A percentile compares a stretch with the other conserved stretches of the same genome.
Conservation (phyloP, 92 coral and sea anemone species). For the Isaurus tuberculatus region DNA sequence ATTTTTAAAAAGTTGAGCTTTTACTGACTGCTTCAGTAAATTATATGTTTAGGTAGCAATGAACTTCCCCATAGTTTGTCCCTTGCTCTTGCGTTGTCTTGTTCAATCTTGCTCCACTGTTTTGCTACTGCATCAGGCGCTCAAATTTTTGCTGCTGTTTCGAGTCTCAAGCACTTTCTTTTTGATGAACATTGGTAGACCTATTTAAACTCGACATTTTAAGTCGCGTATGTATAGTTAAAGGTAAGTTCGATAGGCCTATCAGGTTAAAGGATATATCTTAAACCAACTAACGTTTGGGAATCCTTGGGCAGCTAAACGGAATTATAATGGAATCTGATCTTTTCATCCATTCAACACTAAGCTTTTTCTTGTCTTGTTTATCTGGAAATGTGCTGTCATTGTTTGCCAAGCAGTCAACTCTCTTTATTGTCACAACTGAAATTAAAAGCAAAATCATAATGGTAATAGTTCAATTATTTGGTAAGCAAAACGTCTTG, state of each 20-base stretch:
- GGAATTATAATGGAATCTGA: conserved; percentile 56
- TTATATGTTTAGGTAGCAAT: no score
- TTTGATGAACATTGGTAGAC: no score
- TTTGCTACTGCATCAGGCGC: no score
- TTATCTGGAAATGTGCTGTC: conserved; percentile 57
- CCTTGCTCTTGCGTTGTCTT: no score
- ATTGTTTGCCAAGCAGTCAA: conserved; percentile 63
- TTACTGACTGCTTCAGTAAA: no score
- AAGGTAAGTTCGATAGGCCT: no score
- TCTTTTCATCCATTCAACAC: conserved; percentile 38
- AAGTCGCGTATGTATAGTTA: no score
- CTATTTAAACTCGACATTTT: not conserved
- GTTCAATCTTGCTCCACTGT: no score
- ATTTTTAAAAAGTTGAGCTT: no score
- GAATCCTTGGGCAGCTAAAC: conserved; percentile 48
- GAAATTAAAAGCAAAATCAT: not conserved
- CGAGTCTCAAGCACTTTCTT: no score
- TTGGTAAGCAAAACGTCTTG: not conserved
- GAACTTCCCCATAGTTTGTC: no score
- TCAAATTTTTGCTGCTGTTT: no score
- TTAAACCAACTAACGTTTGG: conserved; percentile 39
- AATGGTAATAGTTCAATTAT: not conserved
- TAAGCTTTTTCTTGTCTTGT: conserved; percentile 20
- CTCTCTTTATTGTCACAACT: conserved; percentile 53
- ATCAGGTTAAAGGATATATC: not conserved